Base-by-base conservation (phyloP, 2,113 vertebrate genomes). In the Sebastes fasciatus region DNA sequence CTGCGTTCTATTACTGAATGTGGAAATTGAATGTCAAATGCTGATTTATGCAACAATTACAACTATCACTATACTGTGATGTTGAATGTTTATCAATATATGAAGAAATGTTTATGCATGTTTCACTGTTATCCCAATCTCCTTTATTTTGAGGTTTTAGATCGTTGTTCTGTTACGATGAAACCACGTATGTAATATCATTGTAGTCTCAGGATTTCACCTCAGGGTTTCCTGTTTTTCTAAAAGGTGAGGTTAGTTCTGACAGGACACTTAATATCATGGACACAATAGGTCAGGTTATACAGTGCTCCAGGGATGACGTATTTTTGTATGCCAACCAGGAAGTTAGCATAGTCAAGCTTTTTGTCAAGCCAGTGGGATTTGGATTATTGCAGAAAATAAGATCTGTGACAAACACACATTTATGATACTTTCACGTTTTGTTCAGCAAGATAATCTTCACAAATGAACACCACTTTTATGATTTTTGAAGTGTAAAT, bases 11-110 rank as follows among this genome's bases (percentile, higher is more conserved):
- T 74, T 21, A 63, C 23, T 61, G 60, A 55, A 40, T 9, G 45
- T 76, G 1, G 76, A 65, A 82, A 58, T 34, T 46, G 6, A 48
- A 81, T 48, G 40, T 66, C 6, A 74, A 14, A 80, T 87, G 63
- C 46, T 74, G 64, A 61, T 79, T 43, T 70, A 61, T 80, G 57
- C 34, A 60, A 13, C 9, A 67, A 45, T 48, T 13, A 74, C 26
- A 60, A 72, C 71, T 73, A 65, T 69, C 54, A 76, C 4, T 19
- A 21, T n/a, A 49, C 45, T 54, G 5, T 52, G 42, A 71, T 49
- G 40, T 6, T 55, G 55, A 67, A 52, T 62, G 61, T 80, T 79
- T 46, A 67, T 81, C 0, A 16, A 68, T 58, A 61, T 58, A 23
- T 45, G 16, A 43, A 75, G 58, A 63, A 52, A 67, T 55, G 4